Evolutionary conservation across 2,113 vertebrate genomes (phyloP).

Genomic region (Centrocercus urophasianus): DNA sequence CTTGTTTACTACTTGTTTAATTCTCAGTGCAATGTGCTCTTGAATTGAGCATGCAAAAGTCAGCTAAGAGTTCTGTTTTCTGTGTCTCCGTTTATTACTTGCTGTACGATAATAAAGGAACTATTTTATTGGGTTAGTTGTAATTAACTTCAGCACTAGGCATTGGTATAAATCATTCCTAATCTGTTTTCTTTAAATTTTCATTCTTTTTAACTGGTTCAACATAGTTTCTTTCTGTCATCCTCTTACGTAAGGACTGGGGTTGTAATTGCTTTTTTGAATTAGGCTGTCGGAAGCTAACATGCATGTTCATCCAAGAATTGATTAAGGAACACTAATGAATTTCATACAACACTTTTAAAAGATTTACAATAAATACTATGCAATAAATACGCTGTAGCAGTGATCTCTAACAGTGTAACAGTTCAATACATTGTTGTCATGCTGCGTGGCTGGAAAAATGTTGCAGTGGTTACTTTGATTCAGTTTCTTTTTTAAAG

Average conservation of each 20-base stretch:
- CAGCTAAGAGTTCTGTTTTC: constrained; percentile 79
- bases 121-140: constrained; percentile 87
- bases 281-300: constrained; percentile 75
- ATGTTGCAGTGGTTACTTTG: background rate
- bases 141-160: constrained; percentile 86
- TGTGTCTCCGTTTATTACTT: constrained; percentile 78
- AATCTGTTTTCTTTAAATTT: constrained; percentile 84
- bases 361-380: constrained; percentile 67
- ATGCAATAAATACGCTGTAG: constrained; percentile 56
- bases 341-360: constrained; percentile 76
- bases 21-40: constrained; percentile 80
- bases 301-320: constrained; percentile 72
- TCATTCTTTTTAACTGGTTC: constrained; percentile 77
- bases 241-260: constrained; percentile 70
- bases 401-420: constrained; percentile 1
- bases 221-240: constrained; percentile 73
- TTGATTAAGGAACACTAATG: constrained; percentile 75
- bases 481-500: background rate
- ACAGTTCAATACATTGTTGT: constrained; percentile 11
- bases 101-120: constrained; percentile 83
- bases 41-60: constrained; percentile 78
- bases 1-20: constrained; percentile 83
- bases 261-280: constrained; percentile 77
- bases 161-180: constrained; percentile 82
- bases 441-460: constrained; percentile 20